A percentile compares a stretch with the other conserved stretches of the same genome.
Conservation (phyloP, 2,888 invertebrate species). For the Hirtodrosophila histrioides region DNA sequence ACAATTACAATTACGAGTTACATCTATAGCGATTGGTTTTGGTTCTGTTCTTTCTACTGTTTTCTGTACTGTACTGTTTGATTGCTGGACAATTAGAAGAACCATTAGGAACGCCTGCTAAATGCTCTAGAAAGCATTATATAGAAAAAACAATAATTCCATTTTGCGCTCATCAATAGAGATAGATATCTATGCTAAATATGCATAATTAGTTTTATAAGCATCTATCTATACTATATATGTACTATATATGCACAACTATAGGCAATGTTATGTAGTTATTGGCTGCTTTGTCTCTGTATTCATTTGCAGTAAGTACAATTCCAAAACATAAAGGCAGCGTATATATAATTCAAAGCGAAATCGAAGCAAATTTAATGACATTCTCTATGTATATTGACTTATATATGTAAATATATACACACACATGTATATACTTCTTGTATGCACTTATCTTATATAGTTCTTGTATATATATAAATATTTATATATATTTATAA, state of each 20-base stretch:
- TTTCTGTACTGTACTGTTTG: not conserved
- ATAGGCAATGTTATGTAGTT: constrained; percentile 21
- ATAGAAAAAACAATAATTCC: constrained; percentile 22
- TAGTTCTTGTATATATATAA: constrained; percentile 15
- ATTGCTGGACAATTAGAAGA: constrained; percentile 26
- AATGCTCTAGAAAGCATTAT: constrained; percentile 17
- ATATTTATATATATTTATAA: constrained; percentile 16
- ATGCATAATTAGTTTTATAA: not conserved
- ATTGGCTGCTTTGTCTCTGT: constrained; percentile 21
- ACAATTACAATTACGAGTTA: too few relatives aligned
- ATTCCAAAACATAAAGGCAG: constrained; percentile 53
- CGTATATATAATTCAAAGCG: constrained; percentile 35
- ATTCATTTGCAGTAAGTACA: constrained; percentile 51
- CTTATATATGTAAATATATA: constrained; percentile 10
- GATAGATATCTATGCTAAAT: too few relatives aligned
- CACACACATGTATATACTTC: not conserved
- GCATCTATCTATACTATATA: constrained; percentile 13
- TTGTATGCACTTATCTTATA: constrained; percentile 18
- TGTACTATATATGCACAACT: constrained; percentile 3
- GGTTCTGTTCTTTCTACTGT: constrained; percentile 5
- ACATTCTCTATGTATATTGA: constrained; percentile 37
- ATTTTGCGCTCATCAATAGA: constrained; percentile 1
- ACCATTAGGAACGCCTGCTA: constrained; percentile 55
- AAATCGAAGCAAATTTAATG: constrained; percentile 48
- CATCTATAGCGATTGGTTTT: constrained; percentile 21